A percentile compares a stretch with the other conserved stretches of the same genome.
These are phyloP conservation scores for Pollenia griseotomentosa DNA, from an alignment of 2,888 invertebrate genomes.

Conservation along the genomic window DNA sequence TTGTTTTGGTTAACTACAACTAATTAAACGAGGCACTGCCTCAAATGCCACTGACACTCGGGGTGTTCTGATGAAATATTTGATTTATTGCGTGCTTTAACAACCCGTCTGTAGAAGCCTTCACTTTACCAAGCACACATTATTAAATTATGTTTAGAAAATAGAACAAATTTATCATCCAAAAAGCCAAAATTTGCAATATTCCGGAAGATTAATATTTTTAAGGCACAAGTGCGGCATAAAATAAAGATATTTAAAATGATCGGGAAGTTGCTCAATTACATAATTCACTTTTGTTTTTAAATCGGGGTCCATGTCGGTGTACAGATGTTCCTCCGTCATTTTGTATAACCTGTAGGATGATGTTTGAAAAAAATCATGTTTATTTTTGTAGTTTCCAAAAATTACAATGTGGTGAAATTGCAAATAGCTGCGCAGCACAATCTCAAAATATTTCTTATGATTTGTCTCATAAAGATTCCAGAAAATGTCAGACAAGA, in stretches of 20 bases:
- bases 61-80: neutral
- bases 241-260: constrained; percentile 58
- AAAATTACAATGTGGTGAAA: neutral
- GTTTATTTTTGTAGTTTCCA: constrained; percentile 10
- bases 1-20: no score
- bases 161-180: constrained; percentile 41
- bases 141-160: constrained; percentile 44
- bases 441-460: constrained; percentile 7
- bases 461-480: constrained; percentile 26
- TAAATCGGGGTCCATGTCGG: neutral
- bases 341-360: constrained; percentile 41
- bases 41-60: no score
- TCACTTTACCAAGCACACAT: constrained; percentile 49
- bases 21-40: no score
- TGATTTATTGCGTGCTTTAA: constrained; percentile 4
- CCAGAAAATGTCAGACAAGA: constrained; percentile 34
- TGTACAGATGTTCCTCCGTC: neutral
- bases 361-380: constrained; percentile 8
- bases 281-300: constrained; percentile 42
- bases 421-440: constrained; percentile 38
- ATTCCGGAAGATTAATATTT: constrained; percentile 40
- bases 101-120: constrained; percentile 40
- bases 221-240: constrained; percentile 55
- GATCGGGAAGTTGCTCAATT: constrained; percentile 11
- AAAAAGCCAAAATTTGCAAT: constrained; percentile 35